Percentiles rank a stretch among this genome's conserved stretches.
These are phyloP conservation scores for Ciconia nigra DNA, from an alignment of 2,797 vertebrate species.

Conservation along the genomic window DNA sequence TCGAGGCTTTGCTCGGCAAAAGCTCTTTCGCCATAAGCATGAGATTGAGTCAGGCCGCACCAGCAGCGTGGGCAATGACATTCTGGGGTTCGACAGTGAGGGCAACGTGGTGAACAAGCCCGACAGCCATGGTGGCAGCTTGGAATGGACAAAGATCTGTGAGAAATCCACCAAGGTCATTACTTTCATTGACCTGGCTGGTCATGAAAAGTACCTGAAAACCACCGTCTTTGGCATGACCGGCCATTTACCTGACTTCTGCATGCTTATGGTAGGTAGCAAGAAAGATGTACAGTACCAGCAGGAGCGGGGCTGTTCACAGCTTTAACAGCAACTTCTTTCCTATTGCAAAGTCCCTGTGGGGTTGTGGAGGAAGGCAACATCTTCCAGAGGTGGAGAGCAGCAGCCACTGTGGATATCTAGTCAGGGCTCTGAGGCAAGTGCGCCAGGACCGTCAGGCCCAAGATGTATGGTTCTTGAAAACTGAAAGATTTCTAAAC, in stretches of 20 bases:
- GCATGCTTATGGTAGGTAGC: conserved; percentile 94
- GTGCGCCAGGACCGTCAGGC: neutral
- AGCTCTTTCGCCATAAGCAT: conserved; percentile 98
- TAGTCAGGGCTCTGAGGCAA: neutral
- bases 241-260: conserved; percentile 95
- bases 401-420: neutral
- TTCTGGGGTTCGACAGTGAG: conserved; percentile 95
- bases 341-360: neutral
- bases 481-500: neutral
- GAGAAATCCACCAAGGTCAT: conserved; percentile 98
- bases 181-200: conserved; percentile 96
- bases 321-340: neutral
- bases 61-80: conserved; percentile 98
- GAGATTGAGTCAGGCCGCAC: conserved; percentile 98
- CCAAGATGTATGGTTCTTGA: neutral
- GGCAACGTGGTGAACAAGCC: conserved; percentile 97
- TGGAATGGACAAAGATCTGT: conserved; percentile 98
- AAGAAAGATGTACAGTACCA: neutral
- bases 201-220: conserved; percentile 97
- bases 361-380: neutral
- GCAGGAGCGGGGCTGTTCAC: neutral
- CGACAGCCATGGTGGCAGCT: conserved; percentile 92
- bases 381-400: neutral
- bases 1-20: conserved; percentile 95
- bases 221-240: conserved; percentile 98